Percentiles rank a stretch among this genome's conserved stretches.
These are phyloP conservation scores for Carterocephalus palaemon DNA, from an alignment of 2,888 invertebrate genomes.

Conservation along the genomic window DNA sequence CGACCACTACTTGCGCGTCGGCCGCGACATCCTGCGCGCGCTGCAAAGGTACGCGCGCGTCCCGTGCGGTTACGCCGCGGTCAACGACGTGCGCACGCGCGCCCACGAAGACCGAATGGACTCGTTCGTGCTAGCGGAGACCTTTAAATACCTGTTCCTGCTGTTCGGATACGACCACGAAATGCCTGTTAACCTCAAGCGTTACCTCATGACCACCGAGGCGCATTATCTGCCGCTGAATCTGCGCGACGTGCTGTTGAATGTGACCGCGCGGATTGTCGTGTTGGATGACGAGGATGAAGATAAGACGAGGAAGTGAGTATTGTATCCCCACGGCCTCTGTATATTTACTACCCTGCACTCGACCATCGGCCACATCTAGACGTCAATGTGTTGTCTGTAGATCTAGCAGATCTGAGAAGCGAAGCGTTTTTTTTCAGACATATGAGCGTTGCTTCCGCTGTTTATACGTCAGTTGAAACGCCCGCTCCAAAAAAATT, in stretches of 20 bases:
- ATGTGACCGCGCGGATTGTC: slow-evolving; percentile 62
- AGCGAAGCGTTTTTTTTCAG: too few relatives aligned
- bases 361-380: too few relatives aligned
- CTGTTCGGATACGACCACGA: slow-evolving; percentile 93
- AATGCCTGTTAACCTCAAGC: slow-evolving; percentile 88
- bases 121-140: slow-evolving; percentile 98
- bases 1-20: slow-evolving; percentile 95
- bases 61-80: slow-evolving; percentile 98
- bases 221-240: slow-evolving; percentile 96
- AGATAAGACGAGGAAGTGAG: slow-evolving; percentile 65
- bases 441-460: too few relatives aligned
- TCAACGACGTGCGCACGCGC: slow-evolving; percentile 95
- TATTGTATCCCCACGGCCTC: too few relatives aligned
- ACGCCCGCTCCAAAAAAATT: too few relatives aligned
- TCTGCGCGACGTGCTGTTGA: slow-evolving; percentile 82
- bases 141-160: slow-evolving; percentile 97
- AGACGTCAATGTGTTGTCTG: too few relatives aligned
- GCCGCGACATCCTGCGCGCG: slow-evolving; percentile 91
- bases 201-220: slow-evolving; percentile 95
- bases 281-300: slow-evolving; percentile 71
- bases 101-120: slow-evolving; percentile 98
- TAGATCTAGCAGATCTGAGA: too few relatives aligned
- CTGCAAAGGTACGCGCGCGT: slow-evolving; percentile 94
- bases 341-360: too few relatives aligned
- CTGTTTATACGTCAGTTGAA: too few relatives aligned